Base-by-base conservation (phyloP, 1,140 invertebrate genomes). In the Bemisia tabaci region DNA sequence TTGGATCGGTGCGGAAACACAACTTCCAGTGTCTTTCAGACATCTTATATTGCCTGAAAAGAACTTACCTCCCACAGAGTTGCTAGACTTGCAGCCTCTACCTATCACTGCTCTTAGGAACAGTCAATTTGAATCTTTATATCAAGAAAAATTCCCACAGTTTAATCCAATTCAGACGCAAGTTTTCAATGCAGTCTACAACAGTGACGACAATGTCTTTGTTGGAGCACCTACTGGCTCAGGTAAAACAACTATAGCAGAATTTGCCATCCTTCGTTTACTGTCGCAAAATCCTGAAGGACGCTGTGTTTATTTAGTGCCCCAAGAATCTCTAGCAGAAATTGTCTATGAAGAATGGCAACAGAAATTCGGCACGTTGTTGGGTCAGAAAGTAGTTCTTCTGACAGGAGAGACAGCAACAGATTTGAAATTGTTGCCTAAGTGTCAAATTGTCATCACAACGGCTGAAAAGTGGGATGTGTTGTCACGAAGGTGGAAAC, bases 91-190 rank as follows among this genome's bases (percentile, higher is more conserved):
- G 23, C 96, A 99, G 76, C 95, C 97, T 1, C 78, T 99, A 59
- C 96, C 96, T 0, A 73, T 89, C 33, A 90, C 90, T 0, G 91
- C 90, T 11, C 74, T 93, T 11, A 73, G 94, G 69, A 97, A 98
- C 77, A 77, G 85, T 0, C 83, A 85, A 60, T 98, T 90, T 76
- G 95, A 98, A 76, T 78, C 81, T 2, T 78, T 99, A 2, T 99
- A 98, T 73, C 80, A 79, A 2, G 85, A 93, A 5, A 87, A 87
- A 69, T 95, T 98, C 74, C 87, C 87, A 17, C 92, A 96, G 76
- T 98, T 99, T 77, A 99, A 99, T 81, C 94, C 97, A 0, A 98
- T 99, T 70, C 97, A 99, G 77, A 99, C 97, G 0, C 97, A 99
- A 82, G 96, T 98, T 2, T 99, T 99, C 76, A 98, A 99, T 77